Conservation (phyloP, 2,113 vertebrate genomes). For the Emydocephalus ijimae region DNA sequence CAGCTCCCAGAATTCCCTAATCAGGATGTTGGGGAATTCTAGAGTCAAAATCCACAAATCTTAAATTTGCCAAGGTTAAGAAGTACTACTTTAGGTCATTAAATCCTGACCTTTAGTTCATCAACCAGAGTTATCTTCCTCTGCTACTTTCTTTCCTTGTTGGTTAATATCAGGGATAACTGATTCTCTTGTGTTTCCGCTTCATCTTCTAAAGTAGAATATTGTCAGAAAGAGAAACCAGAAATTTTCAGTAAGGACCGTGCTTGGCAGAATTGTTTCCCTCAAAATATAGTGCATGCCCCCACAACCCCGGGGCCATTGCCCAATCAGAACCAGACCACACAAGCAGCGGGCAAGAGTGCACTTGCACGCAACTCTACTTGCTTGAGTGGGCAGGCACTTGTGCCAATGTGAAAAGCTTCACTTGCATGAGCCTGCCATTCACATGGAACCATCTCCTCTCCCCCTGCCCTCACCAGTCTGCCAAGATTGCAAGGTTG, state of each 20-base stretch:
- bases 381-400: background rate
- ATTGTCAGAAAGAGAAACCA: background rate
- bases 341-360: too few species aligned
- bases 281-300: background rate
- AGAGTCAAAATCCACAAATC: background rate
- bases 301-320: accelerated
- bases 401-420: too few species aligned
- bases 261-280: background rate
- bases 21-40: background rate
- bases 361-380: background rate
- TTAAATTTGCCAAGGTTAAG: background rate
- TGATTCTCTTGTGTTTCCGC: background rate
- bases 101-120: background rate
- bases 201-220: background rate
- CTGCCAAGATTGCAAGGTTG: too few species aligned
- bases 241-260: background rate
- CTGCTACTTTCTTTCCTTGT: background rate
- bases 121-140: background rate
- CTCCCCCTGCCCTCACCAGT: background rate
- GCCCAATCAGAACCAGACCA: background rate
- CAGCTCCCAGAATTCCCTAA: background rate
- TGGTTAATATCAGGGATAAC: background rate
- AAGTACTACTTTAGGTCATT: background rate
- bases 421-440: too few species aligned
- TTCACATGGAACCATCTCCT: background rate